phyloP scores from a whole-genome alignment of 2,113 vertebrate genomes.

The Hypanus sabinus region DNA sequence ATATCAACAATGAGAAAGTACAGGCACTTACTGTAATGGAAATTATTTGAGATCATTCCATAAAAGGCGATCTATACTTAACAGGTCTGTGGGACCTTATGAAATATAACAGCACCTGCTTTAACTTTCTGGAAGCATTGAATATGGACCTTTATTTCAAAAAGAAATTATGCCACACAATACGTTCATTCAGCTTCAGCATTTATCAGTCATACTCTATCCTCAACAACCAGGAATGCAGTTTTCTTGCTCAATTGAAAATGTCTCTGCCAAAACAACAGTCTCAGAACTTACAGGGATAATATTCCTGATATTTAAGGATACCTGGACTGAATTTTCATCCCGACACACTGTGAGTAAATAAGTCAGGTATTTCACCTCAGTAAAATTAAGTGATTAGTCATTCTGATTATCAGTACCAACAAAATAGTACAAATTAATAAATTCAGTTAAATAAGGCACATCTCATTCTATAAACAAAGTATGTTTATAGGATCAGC shows the following conservation, averaged over 20 bases:
- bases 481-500: background rate
- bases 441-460: background rate
- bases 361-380: background rate
- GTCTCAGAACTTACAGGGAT: background rate
- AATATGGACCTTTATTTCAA: background rate
- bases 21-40: background rate
- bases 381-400: background rate
- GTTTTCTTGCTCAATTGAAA: background rate
- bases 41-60: background rate
- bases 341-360: background rate
- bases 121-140: slow-evolving; percentile 7
- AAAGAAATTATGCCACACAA: background rate
- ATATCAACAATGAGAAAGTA: slow-evolving; percentile 13
- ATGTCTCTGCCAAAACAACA: background rate
- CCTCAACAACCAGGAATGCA: background rate
- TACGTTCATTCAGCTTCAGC: background rate
- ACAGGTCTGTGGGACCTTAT: background rate
- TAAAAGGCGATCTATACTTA: background rate
- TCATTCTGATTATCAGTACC: background rate
- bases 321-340: background rate
- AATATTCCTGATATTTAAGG: background rate
- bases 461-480: background rate
- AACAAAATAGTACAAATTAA: background rate
- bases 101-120: background rate
- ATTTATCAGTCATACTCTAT: background rate